Conservation (phyloP, 1,140 invertebrate species). For the Berghia stephanieae region DNA sequence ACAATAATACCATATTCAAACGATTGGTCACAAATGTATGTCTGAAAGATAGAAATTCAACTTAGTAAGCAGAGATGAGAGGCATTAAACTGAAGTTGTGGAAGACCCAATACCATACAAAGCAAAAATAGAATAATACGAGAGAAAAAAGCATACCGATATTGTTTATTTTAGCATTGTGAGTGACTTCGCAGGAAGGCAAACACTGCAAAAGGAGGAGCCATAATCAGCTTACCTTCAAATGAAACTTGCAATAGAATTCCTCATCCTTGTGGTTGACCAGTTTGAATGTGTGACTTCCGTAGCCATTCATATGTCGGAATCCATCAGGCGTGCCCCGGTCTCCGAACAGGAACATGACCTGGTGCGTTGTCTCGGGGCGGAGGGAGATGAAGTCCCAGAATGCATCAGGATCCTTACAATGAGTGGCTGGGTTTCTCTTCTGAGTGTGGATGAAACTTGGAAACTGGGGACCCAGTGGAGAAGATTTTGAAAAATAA, state of each 20-base stretch:
- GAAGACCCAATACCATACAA: background rate
- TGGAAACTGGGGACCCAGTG: conserved; percentile 63
- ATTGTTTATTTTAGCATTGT: background rate
- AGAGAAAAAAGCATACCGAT: background rate
- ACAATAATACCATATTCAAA: too few relatives aligned
- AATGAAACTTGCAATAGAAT: conserved; percentile 93
- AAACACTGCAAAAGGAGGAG: background rate
- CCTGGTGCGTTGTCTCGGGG: conserved; percentile 88
- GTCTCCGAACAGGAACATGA: conserved; percentile 88
- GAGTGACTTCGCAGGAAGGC: background rate
- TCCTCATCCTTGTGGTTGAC: conserved; percentile 82
- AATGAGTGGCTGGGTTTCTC: conserved; percentile 92
- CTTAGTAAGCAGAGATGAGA: background rate
- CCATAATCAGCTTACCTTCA: conserved; percentile 73
- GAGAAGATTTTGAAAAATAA: too few relatives aligned
- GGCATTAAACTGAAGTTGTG: background rate
- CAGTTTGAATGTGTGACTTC: conserved; percentile 93
- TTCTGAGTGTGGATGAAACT: conserved; percentile 77
- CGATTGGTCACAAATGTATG: too few relatives aligned
- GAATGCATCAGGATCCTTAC: conserved; percentile 83
- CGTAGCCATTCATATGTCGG: conserved; percentile 93
- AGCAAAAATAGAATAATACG: background rate
- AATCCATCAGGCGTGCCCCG: conserved; percentile 93
- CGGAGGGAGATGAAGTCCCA: conserved; percentile 94
- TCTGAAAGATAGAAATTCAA: background rate